Base-by-base conservation (phyloP, 2,113 vertebrate genomes). In the Oxyruncus cristatus region DNA sequence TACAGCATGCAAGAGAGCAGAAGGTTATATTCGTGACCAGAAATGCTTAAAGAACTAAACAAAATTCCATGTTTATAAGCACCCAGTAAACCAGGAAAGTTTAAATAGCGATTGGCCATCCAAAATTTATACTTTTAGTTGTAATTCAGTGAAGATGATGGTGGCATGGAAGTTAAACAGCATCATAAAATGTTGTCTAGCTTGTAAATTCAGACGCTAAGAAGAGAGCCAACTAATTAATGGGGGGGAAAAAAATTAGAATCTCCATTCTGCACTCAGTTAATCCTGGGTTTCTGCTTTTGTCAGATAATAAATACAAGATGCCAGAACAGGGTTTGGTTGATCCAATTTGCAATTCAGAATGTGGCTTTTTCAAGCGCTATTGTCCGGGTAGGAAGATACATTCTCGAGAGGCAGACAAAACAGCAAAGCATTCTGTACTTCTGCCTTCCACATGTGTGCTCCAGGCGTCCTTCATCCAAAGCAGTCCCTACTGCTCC, bases 221-320 rank as follows among this genome's bases (percentile, higher is more conserved):
- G 47, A 71, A 66, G 47, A 76, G 28, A 77, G 16, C 8, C n/a
- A 70, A 37, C 24, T 73, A 53, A 82, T 53, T 21, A 3, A 52
- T 23, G 33, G 22, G 49, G 41, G 19, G 8, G 2, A 44, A 71
- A 32, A 74, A 46, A 37, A 2, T 42, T 58, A 33, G 47, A 35
- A 46, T 50, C 65, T 86, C n/a, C 42, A 0, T 87, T 93, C 61
- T 87, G 73, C 27, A 21, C 20, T 42, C 44, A 58, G 59, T 77
- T 76, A 86, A 71, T 85, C 42, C 55, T 33, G n/a, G n/a, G 55
- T 41, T 78, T 71, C n/a, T 84, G 81, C 66, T 74, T 89, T 85
- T 89, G 84, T 59, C 77, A 75, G 84, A 78, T 94, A 81, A 96
- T 94, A 84, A 93, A 67, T 74, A 67, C 87, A 94, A 93, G 77